Base-by-base conservation (phyloP, 1,140 invertebrate genomes). In the Eueides isabella region DNA sequence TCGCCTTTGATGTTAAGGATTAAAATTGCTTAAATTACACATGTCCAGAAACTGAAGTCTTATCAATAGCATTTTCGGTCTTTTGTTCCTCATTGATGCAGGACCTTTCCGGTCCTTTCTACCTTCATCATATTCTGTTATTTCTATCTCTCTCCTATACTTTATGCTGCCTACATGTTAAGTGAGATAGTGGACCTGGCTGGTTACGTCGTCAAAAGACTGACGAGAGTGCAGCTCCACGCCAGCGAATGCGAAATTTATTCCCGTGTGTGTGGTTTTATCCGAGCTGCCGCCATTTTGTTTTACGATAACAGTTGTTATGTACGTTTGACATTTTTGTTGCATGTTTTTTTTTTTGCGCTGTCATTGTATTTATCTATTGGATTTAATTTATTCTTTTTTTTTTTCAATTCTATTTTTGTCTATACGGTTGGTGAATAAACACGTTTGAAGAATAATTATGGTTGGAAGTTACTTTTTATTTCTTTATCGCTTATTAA, bases 221-320 rank as follows among this genome's bases (percentile, higher is more conserved):
- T 82, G 79, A 79, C 81, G 79, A 85, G 78, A 82, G 79, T 81
- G 75, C 80, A 81, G 80, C 76, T 80, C 78, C 75, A 73, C 61
- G 79, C 73, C 78, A 80, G 81, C 30, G 61, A 83, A 73, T 80
- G 81, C 76, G 82, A 82, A 87, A 73, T 87, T 86, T 88, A 88
- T 87, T 86, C 86, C 82, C 86, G 81, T 86, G 83, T 82, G 82
- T 74, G 63, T 44, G 33, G 64, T 71, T 66, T 38, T 67, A 69
- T 44, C 64, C 61, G 65, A 16, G 26, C 29, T 41, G 71, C 71
- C 62, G 77, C 79, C 79, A 80, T 80, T 38, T 80, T 80, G 79
- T 74, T 69, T 55, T 55, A 26, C 48, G 48, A 55, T 55, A 55
- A 55, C 48, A 55, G n/a, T 44, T 38, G 6, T 19, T 48, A 23